Conservation (phyloP, 1,140 invertebrate genomes). For the Mya arenaria region DNA sequence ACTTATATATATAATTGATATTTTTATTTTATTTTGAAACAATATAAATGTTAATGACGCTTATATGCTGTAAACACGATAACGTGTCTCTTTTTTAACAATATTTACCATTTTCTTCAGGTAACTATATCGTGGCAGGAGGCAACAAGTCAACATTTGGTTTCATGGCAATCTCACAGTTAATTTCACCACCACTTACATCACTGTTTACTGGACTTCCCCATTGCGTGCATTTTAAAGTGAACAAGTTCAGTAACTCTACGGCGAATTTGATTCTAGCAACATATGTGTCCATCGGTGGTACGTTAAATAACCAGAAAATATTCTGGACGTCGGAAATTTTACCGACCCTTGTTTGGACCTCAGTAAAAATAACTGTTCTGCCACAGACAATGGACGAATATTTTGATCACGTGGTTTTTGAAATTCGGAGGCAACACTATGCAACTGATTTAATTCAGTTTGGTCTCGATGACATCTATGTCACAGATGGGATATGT, state of each 20-base stretch:
- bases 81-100: background rate
- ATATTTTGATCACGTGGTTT: slow-evolving; percentile 20
- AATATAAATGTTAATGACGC: background rate
- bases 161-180: background rate
- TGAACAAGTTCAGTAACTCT: background rate
- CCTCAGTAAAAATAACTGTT: background rate
- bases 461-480: slow-evolving; percentile 15
- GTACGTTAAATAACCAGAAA: background rate
- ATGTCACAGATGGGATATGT: slow-evolving; percentile 21
- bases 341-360: background rate
- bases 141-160: slow-evolving; percentile 1
- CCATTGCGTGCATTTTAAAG: slow-evolving; percentile 16
- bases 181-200: background rate
- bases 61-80: background rate
- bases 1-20: background rate
- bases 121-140: background rate
- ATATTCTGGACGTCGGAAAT: slow-evolving; percentile 8
- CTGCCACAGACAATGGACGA: background rate
- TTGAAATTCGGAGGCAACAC: background rate
- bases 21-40: background rate
- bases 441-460: slow-evolving; percentile 9
- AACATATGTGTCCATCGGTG: background rate
- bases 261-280: background rate
- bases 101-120: slow-evolving; percentile 18
- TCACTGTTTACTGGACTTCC: background rate